phyloP scores from a whole-genome alignment of 2,888 invertebrate species.

The Pantelozetes paolii region DNA sequence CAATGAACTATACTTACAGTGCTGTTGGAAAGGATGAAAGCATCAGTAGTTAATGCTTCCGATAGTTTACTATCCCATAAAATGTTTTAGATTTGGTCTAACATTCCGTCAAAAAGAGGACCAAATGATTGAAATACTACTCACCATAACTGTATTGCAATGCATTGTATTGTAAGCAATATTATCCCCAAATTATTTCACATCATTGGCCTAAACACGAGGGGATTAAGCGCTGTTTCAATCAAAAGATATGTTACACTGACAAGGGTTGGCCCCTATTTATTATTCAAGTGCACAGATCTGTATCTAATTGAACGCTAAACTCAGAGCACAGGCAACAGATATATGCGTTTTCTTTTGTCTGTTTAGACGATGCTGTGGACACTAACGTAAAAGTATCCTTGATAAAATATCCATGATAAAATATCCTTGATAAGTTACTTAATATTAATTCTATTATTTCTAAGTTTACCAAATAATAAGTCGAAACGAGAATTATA shows the following conservation, averaged over 20 bases:
- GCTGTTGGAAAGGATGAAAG: too few relatives aligned
- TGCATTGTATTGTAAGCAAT: neutral
- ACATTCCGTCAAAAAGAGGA: neutral
- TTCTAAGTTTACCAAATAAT: too few relatives aligned
- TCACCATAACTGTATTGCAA: conserved; percentile 1
- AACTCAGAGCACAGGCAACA: conserved; percentile 7
- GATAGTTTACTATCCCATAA: neutral
- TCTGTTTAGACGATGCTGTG: conserved; percentile 14
- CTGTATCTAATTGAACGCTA: conserved; percentile 31
- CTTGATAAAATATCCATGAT: too few relatives aligned
- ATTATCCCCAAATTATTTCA: conserved; percentile 35
- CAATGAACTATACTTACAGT: too few relatives aligned
- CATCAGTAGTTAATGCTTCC: neutral
- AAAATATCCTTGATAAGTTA: too few relatives aligned
- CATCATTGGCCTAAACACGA: conserved; percentile 15
- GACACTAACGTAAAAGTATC: too few relatives aligned
- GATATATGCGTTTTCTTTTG: conserved; percentile 25
- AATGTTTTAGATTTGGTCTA: conserved; percentile 7
- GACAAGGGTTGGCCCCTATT: conserved; percentile 14
- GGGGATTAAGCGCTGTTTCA: conserved; percentile 12
- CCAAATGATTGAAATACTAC: conserved; percentile 7
- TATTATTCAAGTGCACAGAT: conserved; percentile 28
- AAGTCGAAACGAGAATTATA: too few relatives aligned
- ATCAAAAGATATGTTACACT: conserved; percentile 34
- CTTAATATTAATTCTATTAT: too few relatives aligned